Evolutionary conservation across 2,888 invertebrate genomes (phyloP).

Genomic region (Parnassius glacialis): DNA sequence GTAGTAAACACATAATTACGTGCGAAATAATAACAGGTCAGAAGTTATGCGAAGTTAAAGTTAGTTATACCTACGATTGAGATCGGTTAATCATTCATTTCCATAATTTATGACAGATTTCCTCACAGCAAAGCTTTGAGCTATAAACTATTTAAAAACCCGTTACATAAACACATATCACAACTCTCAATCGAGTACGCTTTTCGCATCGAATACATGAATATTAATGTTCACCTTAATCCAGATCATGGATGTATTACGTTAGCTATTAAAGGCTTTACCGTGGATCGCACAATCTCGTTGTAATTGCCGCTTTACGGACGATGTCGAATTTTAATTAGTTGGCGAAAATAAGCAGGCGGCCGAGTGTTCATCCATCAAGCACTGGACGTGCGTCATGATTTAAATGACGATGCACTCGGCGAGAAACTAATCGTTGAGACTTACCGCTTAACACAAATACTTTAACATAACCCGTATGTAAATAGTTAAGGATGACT

Average conservation of each 20-base stretch:
- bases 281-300: slow-evolving; percentile 42
- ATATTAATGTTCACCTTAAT: slow-evolving; percentile 22
- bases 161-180: slow-evolving; percentile 10
- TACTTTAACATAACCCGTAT: slow-evolving; percentile 5
- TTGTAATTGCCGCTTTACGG: slow-evolving; percentile 47
- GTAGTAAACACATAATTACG: not conserved
- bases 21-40: not conserved
- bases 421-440: slow-evolving; percentile 2
- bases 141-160: slow-evolving; percentile 7
- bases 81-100: slow-evolving; percentile 16
- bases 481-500: not conserved
- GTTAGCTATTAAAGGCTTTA: slow-evolving; percentile 41
- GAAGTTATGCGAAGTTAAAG: not conserved
- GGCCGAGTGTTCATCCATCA: slow-evolving; percentile 30
- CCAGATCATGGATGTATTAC: slow-evolving; percentile 19
- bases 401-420: slow-evolving; percentile 19
- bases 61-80: slow-evolving; percentile 1
- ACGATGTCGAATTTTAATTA: slow-evolving; percentile 54
- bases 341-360: slow-evolving; percentile 38
- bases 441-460: slow-evolving; percentile 15
- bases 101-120: slow-evolving; percentile 20
- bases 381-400: slow-evolving; percentile 6
- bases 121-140: not conserved
- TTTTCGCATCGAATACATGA: slow-evolving; percentile 24
- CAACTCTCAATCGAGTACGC: slow-evolving; percentile 6